Percentiles rank a stretch among this genome's conserved stretches.
phyloP scores from a whole-genome alignment of 2,113 vertebrate genomes.

The Malurus alboscapulatus region DNA sequence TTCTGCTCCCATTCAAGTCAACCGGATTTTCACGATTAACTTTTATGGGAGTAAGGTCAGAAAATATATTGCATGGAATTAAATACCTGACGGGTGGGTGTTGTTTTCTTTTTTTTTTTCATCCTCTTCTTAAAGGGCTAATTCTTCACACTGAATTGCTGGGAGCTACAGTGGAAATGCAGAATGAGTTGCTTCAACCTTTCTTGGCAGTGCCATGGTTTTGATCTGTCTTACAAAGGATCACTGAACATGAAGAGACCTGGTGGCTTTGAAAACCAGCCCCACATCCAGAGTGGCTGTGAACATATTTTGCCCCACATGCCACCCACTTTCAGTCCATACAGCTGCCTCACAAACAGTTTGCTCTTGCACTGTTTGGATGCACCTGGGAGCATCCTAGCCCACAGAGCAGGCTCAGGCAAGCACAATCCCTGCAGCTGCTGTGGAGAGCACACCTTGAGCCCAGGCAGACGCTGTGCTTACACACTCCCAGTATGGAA shows the following conservation, averaged over 20 bases:
- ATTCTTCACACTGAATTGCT: background rate
- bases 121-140: background rate
- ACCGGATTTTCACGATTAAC: background rate
- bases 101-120: background rate
- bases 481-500: background rate
- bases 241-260: background rate
- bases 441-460: background rate
- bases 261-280: constrained; percentile 26
- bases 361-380: background rate
- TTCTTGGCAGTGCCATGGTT: background rate
- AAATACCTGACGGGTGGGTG: background rate
- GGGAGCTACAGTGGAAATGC: background rate
- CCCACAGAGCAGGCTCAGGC: constrained; percentile 5
- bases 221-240: constrained; percentile 31
- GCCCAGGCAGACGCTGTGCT: background rate
- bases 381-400: constrained; percentile 40
- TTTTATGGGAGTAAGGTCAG: background rate
- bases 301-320: constrained; percentile 11
- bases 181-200: background rate
- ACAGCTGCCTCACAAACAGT: background rate
- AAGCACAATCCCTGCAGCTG: constrained; percentile 25
- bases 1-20: background rate
- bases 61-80: background rate
- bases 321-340: background rate
- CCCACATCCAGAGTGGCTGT: background rate